A percentile compares a stretch with the other conserved stretches of the same genome.
phyloP scores from a whole-genome alignment of 2,888 invertebrate species.

The Oscheius myriophilus region DNA sequence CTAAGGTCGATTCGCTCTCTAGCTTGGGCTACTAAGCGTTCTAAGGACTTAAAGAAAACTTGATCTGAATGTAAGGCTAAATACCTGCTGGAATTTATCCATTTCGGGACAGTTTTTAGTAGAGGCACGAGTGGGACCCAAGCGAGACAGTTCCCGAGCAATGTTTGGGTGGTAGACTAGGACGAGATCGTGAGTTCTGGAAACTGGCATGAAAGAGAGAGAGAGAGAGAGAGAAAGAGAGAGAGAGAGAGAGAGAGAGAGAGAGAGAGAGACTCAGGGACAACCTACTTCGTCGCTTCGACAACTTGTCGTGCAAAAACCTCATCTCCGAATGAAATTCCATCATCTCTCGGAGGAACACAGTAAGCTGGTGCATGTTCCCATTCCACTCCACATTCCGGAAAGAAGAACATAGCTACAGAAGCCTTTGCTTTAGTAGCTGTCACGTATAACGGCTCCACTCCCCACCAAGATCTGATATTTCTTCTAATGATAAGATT shows the following conservation, averaged over 20 bases:
- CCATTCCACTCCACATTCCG: constrained; percentile 53
- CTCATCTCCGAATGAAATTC: constrained; percentile 42
- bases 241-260: too few species aligned
- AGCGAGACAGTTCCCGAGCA: constrained; percentile 40
- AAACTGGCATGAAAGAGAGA: not conserved
- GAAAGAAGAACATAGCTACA: constrained; percentile 57
- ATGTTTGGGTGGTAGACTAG: constrained; percentile 51
- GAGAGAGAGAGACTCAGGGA: not conserved
- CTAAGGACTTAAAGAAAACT: constrained; percentile 35
- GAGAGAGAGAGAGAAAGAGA: too few species aligned
- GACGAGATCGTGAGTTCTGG: constrained; percentile 50
- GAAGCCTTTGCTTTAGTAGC: constrained; percentile 43
- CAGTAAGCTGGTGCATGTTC: constrained; percentile 35
- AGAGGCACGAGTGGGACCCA: constrained; percentile 42
- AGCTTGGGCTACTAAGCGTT: constrained; percentile 46
- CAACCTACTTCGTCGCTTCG: constrained; percentile 45
- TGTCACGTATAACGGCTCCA: constrained; percentile 50
- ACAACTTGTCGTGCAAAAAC: constrained; percentile 38
- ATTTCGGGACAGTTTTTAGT: constrained; percentile 37
- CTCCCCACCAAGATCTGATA: constrained; percentile 51
- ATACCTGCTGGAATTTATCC: constrained; percentile 40
- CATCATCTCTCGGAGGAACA: constrained; percentile 40
- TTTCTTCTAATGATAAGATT: not conserved
- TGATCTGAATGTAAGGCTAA: not conserved
- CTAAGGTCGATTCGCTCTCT: constrained; percentile 55